Conservation (phyloP, 1,140 invertebrate species). For the Manduca sexta region DNA sequence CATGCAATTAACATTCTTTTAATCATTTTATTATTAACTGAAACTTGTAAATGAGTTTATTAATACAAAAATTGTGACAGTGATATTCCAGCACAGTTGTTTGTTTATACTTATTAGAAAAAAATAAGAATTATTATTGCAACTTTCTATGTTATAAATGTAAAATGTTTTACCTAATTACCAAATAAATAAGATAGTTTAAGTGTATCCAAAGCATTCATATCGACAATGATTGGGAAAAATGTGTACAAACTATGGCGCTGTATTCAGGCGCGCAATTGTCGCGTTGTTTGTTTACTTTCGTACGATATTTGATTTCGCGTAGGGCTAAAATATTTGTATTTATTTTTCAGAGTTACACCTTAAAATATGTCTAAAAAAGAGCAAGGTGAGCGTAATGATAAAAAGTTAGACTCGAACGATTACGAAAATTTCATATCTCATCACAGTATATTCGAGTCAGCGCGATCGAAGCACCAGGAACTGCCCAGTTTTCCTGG, state of each 20-base stretch:
- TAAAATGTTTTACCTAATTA: no score
- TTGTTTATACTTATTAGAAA: constrained; percentile 20
- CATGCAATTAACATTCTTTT: constrained; percentile 4
- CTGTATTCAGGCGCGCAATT: constrained; percentile 39
- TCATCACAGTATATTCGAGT: constrained; percentile 69
- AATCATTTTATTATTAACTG: background rate
- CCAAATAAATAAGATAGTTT: no score
- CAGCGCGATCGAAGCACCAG: constrained; percentile 53
- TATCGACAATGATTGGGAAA: background rate
- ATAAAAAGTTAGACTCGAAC: constrained; percentile 62
- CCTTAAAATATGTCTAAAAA: constrained; percentile 64
- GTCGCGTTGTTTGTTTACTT: constrained; percentile 66
- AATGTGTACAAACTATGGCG: background rate
- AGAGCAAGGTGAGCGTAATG: constrained; percentile 60
- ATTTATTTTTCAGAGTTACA: constrained; percentile 39
- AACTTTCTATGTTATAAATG: no score
- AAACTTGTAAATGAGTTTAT: background rate
- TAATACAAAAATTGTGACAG: background rate
- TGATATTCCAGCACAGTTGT: constrained; percentile 19
- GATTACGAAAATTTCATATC: constrained; percentile 70
- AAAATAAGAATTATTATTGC: background rate
- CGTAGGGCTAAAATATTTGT: constrained; percentile 3
- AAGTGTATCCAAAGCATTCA: no score
- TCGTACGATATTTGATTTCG: constrained; percentile 5
- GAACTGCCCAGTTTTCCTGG: constrained; percentile 67